Percentiles rank a stretch among this genome's conserved stretches.
These are phyloP conservation scores for Dolichallabes microphthalmus DNA, from an alignment of 2,113 vertebrate species.

Conservation along the genomic window DNA sequence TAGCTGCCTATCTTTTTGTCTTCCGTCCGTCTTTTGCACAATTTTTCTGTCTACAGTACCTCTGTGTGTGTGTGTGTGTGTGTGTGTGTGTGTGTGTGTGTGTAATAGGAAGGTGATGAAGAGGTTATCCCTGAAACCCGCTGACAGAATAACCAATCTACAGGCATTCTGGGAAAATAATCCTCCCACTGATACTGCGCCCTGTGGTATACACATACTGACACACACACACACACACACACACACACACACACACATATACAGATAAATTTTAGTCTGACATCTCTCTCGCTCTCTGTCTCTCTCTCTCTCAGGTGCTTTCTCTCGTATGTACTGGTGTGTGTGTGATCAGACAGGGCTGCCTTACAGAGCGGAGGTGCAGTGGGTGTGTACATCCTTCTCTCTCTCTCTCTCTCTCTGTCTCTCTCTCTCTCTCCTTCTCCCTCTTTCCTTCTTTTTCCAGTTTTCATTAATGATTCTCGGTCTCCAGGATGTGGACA, in stretches of 20 bases:
- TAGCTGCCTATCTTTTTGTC: not conserved
- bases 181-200: constrained; percentile 81
- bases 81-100: not conserved
- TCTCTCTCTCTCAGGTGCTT: constrained; percentile 78
- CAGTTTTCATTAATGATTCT: not conserved
- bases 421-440: not conserved
- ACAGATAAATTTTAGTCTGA: not conserved
- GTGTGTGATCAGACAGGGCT: constrained; percentile 91
- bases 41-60: not conserved
- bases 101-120: constrained; percentile 84
- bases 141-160: constrained; percentile 79
- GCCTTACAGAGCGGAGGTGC: constrained; percentile 91
- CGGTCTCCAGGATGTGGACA: constrained; percentile 88
- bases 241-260: not conserved
- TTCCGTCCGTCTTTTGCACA: no score
- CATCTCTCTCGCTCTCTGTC: constrained; percentile 29
- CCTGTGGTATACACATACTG: constrained; percentile 79
- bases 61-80: not conserved
- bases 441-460: not conserved
- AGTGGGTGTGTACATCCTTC: constrained; percentile 82
- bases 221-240: constrained; percentile 15
- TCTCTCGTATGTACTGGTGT: constrained; percentile 95
- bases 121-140: constrained; percentile 84
- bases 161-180: constrained; percentile 88
- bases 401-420: not conserved